phyloP scores from a whole-genome alignment of 2,888 invertebrate genomes.

The Romanomermis culicivorax region DNA sequence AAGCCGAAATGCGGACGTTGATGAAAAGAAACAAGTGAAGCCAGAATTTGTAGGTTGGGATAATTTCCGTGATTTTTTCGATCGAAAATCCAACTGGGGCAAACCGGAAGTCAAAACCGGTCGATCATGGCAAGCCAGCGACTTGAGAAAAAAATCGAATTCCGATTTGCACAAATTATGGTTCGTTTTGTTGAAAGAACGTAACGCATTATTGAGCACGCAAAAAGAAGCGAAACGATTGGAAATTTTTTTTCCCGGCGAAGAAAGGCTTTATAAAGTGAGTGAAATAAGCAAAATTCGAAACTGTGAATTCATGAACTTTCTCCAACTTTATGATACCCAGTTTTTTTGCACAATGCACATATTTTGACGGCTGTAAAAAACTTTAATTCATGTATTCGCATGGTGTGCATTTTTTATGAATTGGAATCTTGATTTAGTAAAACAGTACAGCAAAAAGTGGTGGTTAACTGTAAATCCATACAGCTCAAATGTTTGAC shows the following conservation, averaged over 20 bases:
- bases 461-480: too few relatives aligned
- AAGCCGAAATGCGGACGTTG: too few relatives aligned
- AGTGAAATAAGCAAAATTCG: slow-evolving; percentile 1
- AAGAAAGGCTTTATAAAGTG: slow-evolving; percentile 74
- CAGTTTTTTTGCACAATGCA: too few relatives aligned
- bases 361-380: too few relatives aligned
- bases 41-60: not conserved
- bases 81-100: slow-evolving; percentile 1
- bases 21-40: too few relatives aligned
- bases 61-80: slow-evolving; percentile 1
- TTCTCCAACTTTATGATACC: too few relatives aligned
- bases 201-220: slow-evolving; percentile 91
- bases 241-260: slow-evolving; percentile 53
- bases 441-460: too few relatives aligned
- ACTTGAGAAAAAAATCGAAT: slow-evolving; percentile 79
- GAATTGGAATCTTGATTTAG: too few relatives aligned
- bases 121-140: slow-evolving; percentile 65
- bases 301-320: not conserved
- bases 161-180: slow-evolving; percentile 86
- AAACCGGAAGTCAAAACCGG: slow-evolving; percentile 31
- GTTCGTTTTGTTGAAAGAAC: slow-evolving; percentile 69
- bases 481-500: too few relatives aligned
- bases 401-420: too few relatives aligned
- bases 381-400: too few relatives aligned
- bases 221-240: slow-evolving; percentile 37